Conservation (phyloP, 1,140 invertebrate species). For the Pseudoatta argentina region DNA sequence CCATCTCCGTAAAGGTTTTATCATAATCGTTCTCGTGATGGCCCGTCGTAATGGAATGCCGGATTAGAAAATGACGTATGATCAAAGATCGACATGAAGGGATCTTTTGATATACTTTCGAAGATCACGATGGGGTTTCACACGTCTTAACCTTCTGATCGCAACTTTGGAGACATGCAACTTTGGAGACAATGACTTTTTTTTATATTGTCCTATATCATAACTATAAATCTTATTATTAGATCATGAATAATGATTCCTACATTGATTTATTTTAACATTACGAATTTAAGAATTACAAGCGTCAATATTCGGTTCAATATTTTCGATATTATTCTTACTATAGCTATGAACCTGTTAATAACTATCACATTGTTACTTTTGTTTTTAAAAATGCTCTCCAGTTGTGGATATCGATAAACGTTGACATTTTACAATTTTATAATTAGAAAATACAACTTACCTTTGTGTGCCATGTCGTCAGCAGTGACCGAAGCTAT, state of each 20-base stretch:
- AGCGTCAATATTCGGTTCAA: background rate
- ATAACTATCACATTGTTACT: background rate
- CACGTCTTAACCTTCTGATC: background rate
- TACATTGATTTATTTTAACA: background rate
- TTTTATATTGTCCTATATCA: background rate
- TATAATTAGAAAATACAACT: conserved; percentile 67
- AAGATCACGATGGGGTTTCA: background rate
- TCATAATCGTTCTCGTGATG: conserved; percentile 62
- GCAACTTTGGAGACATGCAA: too few relatives aligned
- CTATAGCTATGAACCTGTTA: background rate
- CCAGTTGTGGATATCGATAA: background rate
- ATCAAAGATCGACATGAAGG: background rate
- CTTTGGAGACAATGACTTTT: background rate
- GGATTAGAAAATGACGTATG: conserved; percentile 59
- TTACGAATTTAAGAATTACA: background rate
- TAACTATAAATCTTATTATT: background rate
- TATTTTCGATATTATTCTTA: background rate
- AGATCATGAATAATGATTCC: background rate
- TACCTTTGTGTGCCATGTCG: conserved; percentile 89
- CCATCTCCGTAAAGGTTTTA: conserved; percentile 13
- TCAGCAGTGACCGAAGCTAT: conserved; percentile 88
- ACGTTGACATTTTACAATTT: background rate
- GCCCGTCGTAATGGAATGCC: conserved; percentile 45
- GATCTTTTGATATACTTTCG: background rate
- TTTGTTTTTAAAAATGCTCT: background rate